A percentile compares a stretch with the other conserved stretches of the same genome.
These are phyloP conservation scores for Pseudotriccus pelzelni DNA, from an alignment of 2,797 vertebrate species.

Conservation along the genomic window DNA sequence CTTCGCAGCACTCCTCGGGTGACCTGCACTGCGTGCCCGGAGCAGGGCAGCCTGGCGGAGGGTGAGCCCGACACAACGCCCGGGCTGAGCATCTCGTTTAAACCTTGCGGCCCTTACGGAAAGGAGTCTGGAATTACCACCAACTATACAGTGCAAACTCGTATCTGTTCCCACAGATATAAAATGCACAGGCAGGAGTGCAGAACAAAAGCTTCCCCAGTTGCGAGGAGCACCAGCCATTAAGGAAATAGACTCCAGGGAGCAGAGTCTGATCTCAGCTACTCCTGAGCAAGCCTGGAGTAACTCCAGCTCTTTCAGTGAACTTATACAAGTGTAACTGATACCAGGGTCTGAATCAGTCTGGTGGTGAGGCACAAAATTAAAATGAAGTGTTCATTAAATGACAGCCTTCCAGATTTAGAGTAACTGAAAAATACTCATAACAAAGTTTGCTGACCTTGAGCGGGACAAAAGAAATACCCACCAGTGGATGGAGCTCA, in stretches of 20 bases:
- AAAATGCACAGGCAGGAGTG: neutral
- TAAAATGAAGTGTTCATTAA: neutral
- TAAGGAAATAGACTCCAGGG: neutral
- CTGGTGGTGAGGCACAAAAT: neutral
- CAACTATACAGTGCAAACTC: neutral
- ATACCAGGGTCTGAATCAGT: neutral
- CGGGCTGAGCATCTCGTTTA: neutral
- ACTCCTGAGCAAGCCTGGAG: neutral
- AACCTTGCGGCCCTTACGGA: neutral
- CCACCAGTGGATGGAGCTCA: neutral
- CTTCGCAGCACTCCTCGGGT: fast-evolving
- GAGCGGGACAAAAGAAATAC: neutral
- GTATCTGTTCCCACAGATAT: neutral
- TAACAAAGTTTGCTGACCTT: neutral
- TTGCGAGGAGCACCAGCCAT: neutral
- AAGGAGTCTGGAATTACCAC: neutral
- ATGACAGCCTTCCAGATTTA: neutral
- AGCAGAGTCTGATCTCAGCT: neutral
- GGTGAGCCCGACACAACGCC: fast-evolving
- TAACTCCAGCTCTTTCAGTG: neutral
- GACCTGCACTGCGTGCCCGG: fast-evolving
- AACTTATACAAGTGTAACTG: neutral
- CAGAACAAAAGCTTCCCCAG: neutral
- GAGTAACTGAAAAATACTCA: neutral
- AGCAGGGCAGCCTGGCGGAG: fast-evolving